Conservation (phyloP, 1,140 invertebrate species). For the Idris sp. region DNA sequence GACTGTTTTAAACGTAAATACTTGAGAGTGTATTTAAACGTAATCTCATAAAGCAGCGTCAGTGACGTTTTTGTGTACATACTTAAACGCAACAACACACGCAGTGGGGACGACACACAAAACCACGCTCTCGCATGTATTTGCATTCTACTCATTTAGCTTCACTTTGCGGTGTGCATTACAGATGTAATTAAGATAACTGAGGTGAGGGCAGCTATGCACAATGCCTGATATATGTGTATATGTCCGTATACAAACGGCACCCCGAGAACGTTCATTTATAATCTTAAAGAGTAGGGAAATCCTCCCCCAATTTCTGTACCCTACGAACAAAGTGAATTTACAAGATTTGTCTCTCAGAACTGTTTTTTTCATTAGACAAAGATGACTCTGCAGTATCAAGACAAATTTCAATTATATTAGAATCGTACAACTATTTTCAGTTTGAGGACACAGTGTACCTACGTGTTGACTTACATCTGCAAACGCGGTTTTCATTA, state of each 20-base stretch:
- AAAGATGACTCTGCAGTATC: too few species aligned
- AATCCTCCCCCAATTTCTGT: too few species aligned
- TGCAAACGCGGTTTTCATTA: conserved; percentile 30
- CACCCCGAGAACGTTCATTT: conserved; percentile 55
- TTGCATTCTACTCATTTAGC: conserved; percentile 54
- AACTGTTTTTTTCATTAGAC: too few species aligned
- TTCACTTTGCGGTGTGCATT: conserved; percentile 74
- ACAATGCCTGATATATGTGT: conserved; percentile 74
- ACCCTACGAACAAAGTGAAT: too few species aligned
- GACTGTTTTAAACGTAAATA: conserved; percentile 33
- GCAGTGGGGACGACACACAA: conserved; percentile 23
- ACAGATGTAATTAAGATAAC: conserved; percentile 79
- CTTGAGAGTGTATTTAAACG: conserved; percentile 31
- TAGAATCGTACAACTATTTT: too few species aligned
- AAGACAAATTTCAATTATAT: too few species aligned
- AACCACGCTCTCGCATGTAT: conserved; percentile 39
- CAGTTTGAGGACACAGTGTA: neutral
- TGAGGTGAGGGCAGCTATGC: conserved; percentile 76
- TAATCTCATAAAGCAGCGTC: conserved; percentile 30
- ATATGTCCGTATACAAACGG: conserved; percentile 61
- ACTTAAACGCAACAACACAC: conserved; percentile 38
- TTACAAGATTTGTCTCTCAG: too few species aligned
- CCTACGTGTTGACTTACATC: neutral
- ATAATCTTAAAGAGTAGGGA: conserved; percentile 63
- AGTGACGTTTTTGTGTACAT: conserved; percentile 41